phyloP scores from a whole-genome alignment of 2,888 invertebrate genomes.

The Lasioglossum vierecki region DNA sequence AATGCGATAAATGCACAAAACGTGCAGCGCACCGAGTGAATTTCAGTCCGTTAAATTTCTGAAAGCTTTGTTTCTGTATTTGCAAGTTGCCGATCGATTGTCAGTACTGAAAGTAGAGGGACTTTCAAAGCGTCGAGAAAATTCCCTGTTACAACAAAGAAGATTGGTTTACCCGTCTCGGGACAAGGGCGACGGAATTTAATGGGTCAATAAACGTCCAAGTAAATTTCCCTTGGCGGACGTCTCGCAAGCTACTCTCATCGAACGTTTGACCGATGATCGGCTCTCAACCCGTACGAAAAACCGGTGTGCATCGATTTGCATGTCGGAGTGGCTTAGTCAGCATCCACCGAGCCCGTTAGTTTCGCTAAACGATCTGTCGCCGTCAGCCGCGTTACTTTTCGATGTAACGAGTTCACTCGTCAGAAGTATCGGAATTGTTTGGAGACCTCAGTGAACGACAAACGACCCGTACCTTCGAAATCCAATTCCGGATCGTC shows the following conservation, averaged over 20 bases:
- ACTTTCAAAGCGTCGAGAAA: neutral
- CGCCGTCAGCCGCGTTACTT: conserved; percentile 61
- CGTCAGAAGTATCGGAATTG: conserved; percentile 34
- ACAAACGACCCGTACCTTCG: conserved; percentile 2
- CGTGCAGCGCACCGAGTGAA: neutral
- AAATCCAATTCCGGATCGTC: conserved; percentile 14
- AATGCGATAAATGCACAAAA: neutral
- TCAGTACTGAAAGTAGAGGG: neutral
- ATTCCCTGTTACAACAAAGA: conserved; percentile 8
- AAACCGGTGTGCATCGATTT: conserved; percentile 71
- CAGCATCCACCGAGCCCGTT: conserved; percentile 67
- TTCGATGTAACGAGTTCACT: conserved; percentile 61
- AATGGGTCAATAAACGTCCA: conserved; percentile 50
- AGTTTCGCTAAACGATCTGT: conserved; percentile 67
- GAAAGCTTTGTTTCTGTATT: neutral
- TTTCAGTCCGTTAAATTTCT: neutral
- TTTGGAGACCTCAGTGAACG: conserved; percentile 21
- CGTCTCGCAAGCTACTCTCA: conserved; percentile 39
- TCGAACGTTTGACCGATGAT: conserved; percentile 53
- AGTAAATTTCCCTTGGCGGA: conserved; percentile 47
- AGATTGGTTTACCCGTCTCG: neutral
- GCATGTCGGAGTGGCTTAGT: conserved; percentile 79
- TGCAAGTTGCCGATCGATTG: neutral
- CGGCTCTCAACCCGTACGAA: conserved; percentile 52
- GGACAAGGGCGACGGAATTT: conserved; percentile 20